Evolutionary conservation across 2,797 vertebrate species (phyloP).

Genomic region (Monodelphis domestica): DNA sequence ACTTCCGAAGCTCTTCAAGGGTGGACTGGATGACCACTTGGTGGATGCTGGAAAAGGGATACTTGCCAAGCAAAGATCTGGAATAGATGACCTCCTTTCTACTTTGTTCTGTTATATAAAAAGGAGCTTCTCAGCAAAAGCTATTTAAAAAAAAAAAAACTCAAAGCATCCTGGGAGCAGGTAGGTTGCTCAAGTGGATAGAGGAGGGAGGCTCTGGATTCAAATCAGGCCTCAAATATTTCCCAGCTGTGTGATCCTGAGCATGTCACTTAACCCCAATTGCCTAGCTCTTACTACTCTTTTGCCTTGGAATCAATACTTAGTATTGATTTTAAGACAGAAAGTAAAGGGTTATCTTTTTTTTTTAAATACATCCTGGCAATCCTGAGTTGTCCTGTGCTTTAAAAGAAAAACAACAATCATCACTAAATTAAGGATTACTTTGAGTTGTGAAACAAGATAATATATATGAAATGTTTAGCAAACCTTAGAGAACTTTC

Average conservation of each 20-base stretch:
- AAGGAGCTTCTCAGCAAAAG: neutral
- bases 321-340: no score
- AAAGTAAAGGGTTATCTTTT: no score
- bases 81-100: neutral
- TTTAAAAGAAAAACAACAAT: neutral
- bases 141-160: neutral
- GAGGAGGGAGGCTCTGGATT: no score
- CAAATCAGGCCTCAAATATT: no score
- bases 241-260: no score
- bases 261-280: no score
- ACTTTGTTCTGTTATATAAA: neutral
- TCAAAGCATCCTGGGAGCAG: no score
- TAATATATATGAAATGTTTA: neutral
- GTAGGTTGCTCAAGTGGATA: no score
- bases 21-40: neutral
- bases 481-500: neutral
- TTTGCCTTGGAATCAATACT: no score
- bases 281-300: no score
- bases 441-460: neutral
- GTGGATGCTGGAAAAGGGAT: neutral
- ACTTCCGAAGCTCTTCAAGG: neutral
- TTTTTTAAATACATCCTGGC: neutral
- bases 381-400: neutral
- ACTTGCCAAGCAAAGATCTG: neutral
- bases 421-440: neutral